A percentile compares a stretch with the other conserved stretches of the same genome.
Evolutionary conservation across 2,888 invertebrate species (phyloP).

Genomic region (Lacanobia oleracea): DNA sequence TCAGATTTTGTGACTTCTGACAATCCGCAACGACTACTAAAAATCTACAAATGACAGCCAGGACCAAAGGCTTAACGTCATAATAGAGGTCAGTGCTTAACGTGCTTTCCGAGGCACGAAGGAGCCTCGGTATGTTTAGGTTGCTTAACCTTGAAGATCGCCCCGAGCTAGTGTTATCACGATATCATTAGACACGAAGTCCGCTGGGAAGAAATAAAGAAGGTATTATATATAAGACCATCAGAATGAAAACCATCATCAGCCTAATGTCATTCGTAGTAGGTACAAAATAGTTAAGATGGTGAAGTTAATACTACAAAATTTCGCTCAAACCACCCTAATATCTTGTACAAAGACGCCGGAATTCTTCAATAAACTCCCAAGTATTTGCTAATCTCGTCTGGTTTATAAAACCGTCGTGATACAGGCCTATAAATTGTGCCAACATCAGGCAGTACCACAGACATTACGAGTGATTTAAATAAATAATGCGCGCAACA

Average conservation of each 20-base stretch:
- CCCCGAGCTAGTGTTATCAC: no score
- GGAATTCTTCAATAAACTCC: slow-evolving; percentile 28
- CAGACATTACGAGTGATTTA: slow-evolving; percentile 57
- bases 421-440: slow-evolving; percentile 49
- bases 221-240: neutral
- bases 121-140: no score
- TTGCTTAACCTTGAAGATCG: no score
- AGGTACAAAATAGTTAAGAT: neutral
- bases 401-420: slow-evolving; percentile 30
- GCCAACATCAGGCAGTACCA: slow-evolving; percentile 48
- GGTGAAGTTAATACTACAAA: slow-evolving; percentile 4
- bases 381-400: slow-evolving; percentile 43
- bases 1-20: no score
- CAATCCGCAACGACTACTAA: no score
- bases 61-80: no score
- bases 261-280: neutral
- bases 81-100: no score
- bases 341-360: slow-evolving; percentile 23
- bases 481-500: slow-evolving; percentile 56
- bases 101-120: no score
- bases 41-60: no score
- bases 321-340: slow-evolving; percentile 4
- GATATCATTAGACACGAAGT: no score
- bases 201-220: no score
- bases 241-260: neutral